phyloP scores from a whole-genome alignment of 2,888 invertebrate species.

The Ormyrus labotus region DNA sequence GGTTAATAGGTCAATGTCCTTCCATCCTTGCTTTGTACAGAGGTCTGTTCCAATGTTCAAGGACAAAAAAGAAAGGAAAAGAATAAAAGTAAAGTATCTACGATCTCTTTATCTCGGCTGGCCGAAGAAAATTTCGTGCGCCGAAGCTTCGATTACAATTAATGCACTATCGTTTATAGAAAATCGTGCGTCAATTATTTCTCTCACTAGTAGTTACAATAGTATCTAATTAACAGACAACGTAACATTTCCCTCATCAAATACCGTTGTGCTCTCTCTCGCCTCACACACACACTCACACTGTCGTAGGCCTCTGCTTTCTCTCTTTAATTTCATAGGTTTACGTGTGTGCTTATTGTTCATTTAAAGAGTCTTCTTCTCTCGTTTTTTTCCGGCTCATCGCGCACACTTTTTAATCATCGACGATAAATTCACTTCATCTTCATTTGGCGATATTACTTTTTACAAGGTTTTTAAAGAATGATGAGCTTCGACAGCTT shows the following conservation, averaged over 20 bases:
- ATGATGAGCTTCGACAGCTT: slow-evolving; percentile 49
- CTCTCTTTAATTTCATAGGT: background rate
- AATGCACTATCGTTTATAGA: slow-evolving; percentile 50
- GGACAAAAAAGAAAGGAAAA: slow-evolving; percentile 11
- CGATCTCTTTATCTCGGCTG: background rate
- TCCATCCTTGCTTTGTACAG: slow-evolving; percentile 29
- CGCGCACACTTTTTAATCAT: slow-evolving; percentile 26
- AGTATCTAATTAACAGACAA: slow-evolving; percentile 54
- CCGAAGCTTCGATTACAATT: slow-evolving; percentile 35
- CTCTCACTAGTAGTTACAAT: slow-evolving; percentile 40
- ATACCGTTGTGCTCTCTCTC: slow-evolving; percentile 6
- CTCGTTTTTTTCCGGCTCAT: slow-evolving; percentile 30
- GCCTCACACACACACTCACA: slow-evolving; percentile 17
- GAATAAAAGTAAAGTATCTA: slow-evolving; percentile 30
- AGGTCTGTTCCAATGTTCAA: slow-evolving; percentile 22
- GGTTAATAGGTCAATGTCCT: slow-evolving; percentile 16
- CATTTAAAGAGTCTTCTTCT: slow-evolving; percentile 44
- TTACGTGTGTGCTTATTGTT: slow-evolving; percentile 16
- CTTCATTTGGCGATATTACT: slow-evolving; percentile 49
- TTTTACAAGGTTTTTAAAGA: slow-evolving; percentile 46
- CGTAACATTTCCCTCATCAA: slow-evolving; percentile 38
- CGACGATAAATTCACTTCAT: slow-evolving; percentile 28
- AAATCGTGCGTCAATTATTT: slow-evolving; percentile 56
- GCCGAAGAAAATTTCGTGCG: slow-evolving; percentile 24
- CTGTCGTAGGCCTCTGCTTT: slow-evolving; percentile 49